These are phyloP conservation scores for Rosalia funebris DNA, from an alignment of 2,888 invertebrate species.

Conservation along the genomic window DNA sequence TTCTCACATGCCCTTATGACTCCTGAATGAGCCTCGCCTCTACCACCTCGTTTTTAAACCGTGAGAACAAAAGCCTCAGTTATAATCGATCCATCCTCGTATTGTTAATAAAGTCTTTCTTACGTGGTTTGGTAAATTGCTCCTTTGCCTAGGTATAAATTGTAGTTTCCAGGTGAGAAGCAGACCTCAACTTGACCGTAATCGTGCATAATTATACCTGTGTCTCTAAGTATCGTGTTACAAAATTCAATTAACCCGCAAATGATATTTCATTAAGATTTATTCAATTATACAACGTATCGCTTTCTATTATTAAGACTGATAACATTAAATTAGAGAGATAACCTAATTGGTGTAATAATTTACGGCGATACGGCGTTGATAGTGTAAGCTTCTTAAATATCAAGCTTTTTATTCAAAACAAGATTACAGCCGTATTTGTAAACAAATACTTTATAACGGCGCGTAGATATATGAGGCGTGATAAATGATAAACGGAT, in stretches of 20 bases:
- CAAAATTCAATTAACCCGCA: not conserved
- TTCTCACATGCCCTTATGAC: too few species aligned
- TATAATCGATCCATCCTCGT: too few species aligned
- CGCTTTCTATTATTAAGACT: slow-evolving; percentile 27
- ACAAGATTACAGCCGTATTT: not conserved
- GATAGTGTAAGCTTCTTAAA: slow-evolving; percentile 13
- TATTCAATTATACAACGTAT: slow-evolving; percentile 25
- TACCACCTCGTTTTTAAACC: too few species aligned
- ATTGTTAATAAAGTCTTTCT: too few species aligned
- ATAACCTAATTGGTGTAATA: slow-evolving; percentile 19
- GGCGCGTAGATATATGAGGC: slow-evolving; percentile 13
- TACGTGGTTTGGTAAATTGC: too few species aligned
- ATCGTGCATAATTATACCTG: not conserved
- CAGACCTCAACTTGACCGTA: not conserved
- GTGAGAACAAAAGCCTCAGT: too few species aligned
- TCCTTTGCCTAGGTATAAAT: too few species aligned
- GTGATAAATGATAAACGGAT: slow-evolving; percentile 6
- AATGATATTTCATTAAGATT: slow-evolving; percentile 21
- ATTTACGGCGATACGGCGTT: slow-evolving; percentile 13
- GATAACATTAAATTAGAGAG: slow-evolving; percentile 27
- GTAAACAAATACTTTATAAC: not conserved
- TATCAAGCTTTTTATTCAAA: slow-evolving; percentile 15
- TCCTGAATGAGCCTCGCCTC: too few species aligned
- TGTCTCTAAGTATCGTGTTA: not conserved
- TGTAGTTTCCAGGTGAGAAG: not conserved